These are phyloP conservation scores for Arctia plantaginis DNA, from an alignment of 2,888 invertebrate genomes.

Conservation along the genomic window DNA sequence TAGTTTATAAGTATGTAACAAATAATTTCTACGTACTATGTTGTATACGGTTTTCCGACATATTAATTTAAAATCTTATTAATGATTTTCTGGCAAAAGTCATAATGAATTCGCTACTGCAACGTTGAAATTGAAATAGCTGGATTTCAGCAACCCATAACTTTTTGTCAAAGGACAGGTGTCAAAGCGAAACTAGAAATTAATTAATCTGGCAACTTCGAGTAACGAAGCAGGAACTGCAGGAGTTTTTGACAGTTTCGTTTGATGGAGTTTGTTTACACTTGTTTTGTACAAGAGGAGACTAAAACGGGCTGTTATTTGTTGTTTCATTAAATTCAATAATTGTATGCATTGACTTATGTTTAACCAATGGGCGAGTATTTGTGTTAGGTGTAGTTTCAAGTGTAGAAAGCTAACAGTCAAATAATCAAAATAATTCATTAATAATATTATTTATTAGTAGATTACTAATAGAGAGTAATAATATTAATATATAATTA, in stretches of 20 bases:
- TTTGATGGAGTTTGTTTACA: neutral
- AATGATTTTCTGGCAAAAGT: neutral
- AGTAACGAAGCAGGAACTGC: conserved; percentile 3
- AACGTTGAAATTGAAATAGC: neutral
- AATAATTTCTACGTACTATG: neutral
- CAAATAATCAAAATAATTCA: no score
- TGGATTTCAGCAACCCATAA: conserved; percentile 31
- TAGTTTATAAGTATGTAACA: no score
- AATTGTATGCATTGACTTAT: neutral
- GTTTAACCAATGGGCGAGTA: no score
- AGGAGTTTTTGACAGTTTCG: conserved; percentile 13
- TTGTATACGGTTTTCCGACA: neutral
- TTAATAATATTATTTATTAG: no score
- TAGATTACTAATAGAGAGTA: no score
- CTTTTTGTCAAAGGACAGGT: conserved; percentile 35
- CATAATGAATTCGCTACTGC: neutral
- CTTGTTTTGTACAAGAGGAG: neutral
- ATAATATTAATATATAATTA: no score
- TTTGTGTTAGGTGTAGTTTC: no score
- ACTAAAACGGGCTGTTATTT: neutral
- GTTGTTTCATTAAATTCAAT: neutral
- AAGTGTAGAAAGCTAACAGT: no score
- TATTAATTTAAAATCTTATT: neutral
- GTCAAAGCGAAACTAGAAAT: conserved; percentile 24
- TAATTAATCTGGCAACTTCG: conserved; percentile 33